phyloP scores from a whole-genome alignment of 2,888 invertebrate genomes.

The Parelbella ahira region DNA sequence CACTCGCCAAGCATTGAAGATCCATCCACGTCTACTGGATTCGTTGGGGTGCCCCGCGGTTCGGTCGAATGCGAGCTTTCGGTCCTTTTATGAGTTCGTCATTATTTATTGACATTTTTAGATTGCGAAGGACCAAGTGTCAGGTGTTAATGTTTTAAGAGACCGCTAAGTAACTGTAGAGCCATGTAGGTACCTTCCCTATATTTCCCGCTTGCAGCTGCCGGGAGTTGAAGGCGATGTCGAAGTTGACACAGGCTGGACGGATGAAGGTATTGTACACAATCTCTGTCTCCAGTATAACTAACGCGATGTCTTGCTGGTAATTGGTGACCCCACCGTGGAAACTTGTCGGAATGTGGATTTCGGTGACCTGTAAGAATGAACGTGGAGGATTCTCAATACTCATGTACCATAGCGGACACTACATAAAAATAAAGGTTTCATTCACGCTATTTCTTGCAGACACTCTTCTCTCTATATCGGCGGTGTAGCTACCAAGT shows the following conservation, averaged over 20 bases:
- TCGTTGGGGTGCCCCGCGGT: too few relatives aligned
- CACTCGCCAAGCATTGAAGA: too few relatives aligned
- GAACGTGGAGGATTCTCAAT: neutral
- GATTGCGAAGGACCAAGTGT: neutral
- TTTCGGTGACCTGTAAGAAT: constrained; percentile 48
- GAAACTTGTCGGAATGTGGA: constrained; percentile 64
- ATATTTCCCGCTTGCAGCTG: constrained; percentile 41
- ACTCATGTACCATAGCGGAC: neutral
- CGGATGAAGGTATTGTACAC: constrained; percentile 57
- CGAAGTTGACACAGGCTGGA: constrained; percentile 74
- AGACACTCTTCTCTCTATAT: too few relatives aligned
- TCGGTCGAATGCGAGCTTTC: too few relatives aligned
- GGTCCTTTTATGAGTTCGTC: too few relatives aligned
- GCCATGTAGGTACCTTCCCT: constrained; percentile 37
- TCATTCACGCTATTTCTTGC: too few relatives aligned
- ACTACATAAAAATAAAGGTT: too few relatives aligned
- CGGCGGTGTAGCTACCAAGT: too few relatives aligned
- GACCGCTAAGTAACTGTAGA: too few relatives aligned
- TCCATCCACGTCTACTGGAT: too few relatives aligned
- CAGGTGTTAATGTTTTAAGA: neutral
- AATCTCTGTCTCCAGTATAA: constrained; percentile 58
- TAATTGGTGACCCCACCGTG: constrained; percentile 72
- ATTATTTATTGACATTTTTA: neutral
- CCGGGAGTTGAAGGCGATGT: constrained; percentile 37
- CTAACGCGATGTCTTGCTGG: constrained; percentile 78